Base-by-base conservation (phyloP, 1,140 invertebrate species). In the Vollenhovia emeryi region DNA sequence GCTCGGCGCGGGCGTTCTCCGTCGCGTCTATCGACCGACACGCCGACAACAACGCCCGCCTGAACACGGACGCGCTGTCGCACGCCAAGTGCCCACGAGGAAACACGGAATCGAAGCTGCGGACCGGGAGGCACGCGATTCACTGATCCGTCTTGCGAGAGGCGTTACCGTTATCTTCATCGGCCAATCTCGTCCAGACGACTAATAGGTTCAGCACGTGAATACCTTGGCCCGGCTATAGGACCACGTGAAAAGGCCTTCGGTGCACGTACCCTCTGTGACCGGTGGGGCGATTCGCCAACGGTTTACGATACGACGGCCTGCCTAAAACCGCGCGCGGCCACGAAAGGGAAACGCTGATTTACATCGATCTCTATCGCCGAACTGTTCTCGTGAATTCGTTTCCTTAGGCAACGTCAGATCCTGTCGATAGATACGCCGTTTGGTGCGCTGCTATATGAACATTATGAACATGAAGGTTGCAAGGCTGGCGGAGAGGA, bases 121-220 rank as follows among this genome's bases (percentile, higher is more conserved):
- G 40, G 66, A 76, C 36, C 55, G 40, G 55, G 43, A 60, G 50
- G 80, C 93, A 94, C 93, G 93, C 93, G 91, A 94, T 93, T 85
- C 89, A 87, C 93, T 93, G 93, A 94, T 94, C 93, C 91, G 90
- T 94, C 93, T 94, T 94, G 59, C 86, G 86, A 93, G 91, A 94
- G 93, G 92, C 93, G 91, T 93, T 92, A 91, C 91, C 85, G 86
- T 90, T 93, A 93, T 93, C 92, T 91, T 36, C 82, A 50, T 75
- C 85, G 85, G 78, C 66, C 89, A 87, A 92, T 91, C 91, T 90
- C 71, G 50, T 36, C 85, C 73, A 78, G 76, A 83, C 85, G 90
- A 91, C 91, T 93, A 91, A 92, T 91, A 91, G 89, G 91, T 91
- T 92, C 89, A 87, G 86, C 90, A 89, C 89, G 90, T 91, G 91